Conservation (phyloP, 2,113 vertebrate genomes). For the Macaca nemestrina region DNA sequence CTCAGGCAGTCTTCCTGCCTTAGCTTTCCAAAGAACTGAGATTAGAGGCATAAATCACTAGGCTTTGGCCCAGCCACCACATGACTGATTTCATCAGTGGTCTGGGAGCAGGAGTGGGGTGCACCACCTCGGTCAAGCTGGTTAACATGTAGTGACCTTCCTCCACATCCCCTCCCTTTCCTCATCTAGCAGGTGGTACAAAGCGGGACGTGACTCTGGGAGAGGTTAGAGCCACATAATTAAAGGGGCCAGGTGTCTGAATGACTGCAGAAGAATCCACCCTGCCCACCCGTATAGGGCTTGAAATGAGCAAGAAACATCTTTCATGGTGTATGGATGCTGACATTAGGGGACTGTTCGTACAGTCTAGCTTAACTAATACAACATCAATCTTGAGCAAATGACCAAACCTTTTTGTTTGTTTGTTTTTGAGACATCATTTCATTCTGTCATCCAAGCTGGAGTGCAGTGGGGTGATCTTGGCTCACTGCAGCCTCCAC, state of each 20-base stretch:
- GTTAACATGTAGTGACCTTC: background rate
- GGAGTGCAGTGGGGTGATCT: no score
- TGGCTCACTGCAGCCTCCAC: no score
- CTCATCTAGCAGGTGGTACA: background rate
- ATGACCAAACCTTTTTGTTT: background rate
- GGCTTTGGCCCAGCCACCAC: no score
- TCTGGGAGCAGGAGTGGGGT: accelerated
- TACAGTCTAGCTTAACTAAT: background rate
- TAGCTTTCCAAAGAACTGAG: no score
- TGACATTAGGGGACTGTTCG: background rate
- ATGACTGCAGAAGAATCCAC: background rate
- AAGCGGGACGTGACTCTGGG: background rate
- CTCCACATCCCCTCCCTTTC: no score
- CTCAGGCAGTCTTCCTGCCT: no score
- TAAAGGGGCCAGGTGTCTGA: background rate
- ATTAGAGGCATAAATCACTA: no score
- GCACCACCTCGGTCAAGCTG: accelerated
- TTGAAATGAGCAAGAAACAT: background rate
- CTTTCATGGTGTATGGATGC: background rate
- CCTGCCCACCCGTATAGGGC: accelerated
- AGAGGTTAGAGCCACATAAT: accelerated
- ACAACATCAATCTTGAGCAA: background rate
- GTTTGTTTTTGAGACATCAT: no score
- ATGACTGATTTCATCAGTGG: no score
- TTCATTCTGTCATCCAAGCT: no score